Conservation (phyloP, 2,113 vertebrate genomes). For the Aegotheles bennettii region DNA sequence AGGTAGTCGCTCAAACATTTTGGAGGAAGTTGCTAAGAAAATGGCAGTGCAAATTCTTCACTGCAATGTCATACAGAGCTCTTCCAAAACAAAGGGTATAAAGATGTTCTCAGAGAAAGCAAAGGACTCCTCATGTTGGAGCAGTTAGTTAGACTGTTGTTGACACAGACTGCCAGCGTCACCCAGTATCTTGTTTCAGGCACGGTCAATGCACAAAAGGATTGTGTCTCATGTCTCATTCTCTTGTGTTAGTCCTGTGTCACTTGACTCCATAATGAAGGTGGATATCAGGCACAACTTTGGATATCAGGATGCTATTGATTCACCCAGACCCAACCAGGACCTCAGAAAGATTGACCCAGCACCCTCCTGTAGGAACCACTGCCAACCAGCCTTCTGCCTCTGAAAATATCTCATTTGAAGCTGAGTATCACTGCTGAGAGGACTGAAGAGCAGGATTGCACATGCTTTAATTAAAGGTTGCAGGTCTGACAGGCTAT, state of each 20-base stretch:
- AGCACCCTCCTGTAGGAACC: not conserved
- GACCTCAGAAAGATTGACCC: not conserved
- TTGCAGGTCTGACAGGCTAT: not conserved
- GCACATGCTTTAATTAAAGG: conserved; percentile 38
- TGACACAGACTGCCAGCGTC: not conserved
- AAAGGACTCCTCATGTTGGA: not conserved
- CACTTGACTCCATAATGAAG: not conserved
- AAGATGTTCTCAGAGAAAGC: not conserved
- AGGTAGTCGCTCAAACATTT: not conserved
- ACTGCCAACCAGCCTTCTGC: not conserved
- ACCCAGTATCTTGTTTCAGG: not conserved
- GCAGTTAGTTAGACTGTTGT: not conserved
- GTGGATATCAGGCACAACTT: not conserved
- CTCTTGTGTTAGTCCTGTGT: not conserved
- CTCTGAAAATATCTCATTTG: not conserved
- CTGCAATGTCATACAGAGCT: not conserved
- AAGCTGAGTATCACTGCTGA: not conserved
- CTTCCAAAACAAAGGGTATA: not conserved
- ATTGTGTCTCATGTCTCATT: not conserved
- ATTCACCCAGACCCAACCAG: not conserved
- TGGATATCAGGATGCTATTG: not conserved
- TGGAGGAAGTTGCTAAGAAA: not conserved
- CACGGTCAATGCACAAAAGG: not conserved
- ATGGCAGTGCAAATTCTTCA: not conserved
- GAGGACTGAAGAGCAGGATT: not conserved